A percentile compares a stretch with the other conserved stretches of the same genome.
phyloP scores from a whole-genome alignment of 2,888 invertebrate genomes.

The Bombylius major region DNA sequence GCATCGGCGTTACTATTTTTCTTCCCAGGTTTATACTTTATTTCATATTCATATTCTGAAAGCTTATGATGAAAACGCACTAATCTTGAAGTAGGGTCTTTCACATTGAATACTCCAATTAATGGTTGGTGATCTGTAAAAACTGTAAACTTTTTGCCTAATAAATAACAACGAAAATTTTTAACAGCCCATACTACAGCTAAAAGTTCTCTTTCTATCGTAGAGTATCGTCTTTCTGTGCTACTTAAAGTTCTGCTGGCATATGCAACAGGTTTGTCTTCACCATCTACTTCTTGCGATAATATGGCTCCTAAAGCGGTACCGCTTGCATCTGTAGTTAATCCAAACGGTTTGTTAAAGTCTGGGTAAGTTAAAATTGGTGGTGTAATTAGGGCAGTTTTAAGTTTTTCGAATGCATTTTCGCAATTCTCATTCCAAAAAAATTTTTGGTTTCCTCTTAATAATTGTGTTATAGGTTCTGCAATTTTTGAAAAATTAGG shows the following conservation, averaged over 20 bases:
- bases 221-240: not conserved
- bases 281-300: too few species aligned
- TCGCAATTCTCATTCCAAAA: not conserved
- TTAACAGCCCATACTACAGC: not conserved
- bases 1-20: not conserved
- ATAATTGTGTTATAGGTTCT: too few species aligned
- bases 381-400: too few species aligned
- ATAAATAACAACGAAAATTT: not conserved
- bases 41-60: not conserved
- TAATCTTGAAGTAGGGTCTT: not conserved
- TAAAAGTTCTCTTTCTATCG: not conserved
- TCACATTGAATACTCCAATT: not conserved
- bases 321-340: too few species aligned
- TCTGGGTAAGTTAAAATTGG: too few species aligned
- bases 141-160: not conserved
- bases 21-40: not conserved
- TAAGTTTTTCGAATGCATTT: too few species aligned
- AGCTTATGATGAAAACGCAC: not conserved
- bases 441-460: too few species aligned
- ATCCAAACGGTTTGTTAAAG: too few species aligned
- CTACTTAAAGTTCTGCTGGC: too few species aligned
- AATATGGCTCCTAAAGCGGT: too few species aligned
- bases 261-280: too few species aligned
- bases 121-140: not conserved
- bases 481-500: too few species aligned